Conservation (phyloP, 30 jellyfish, hydroid and myxozoan species). For the Sanderia malayensis region DNA sequence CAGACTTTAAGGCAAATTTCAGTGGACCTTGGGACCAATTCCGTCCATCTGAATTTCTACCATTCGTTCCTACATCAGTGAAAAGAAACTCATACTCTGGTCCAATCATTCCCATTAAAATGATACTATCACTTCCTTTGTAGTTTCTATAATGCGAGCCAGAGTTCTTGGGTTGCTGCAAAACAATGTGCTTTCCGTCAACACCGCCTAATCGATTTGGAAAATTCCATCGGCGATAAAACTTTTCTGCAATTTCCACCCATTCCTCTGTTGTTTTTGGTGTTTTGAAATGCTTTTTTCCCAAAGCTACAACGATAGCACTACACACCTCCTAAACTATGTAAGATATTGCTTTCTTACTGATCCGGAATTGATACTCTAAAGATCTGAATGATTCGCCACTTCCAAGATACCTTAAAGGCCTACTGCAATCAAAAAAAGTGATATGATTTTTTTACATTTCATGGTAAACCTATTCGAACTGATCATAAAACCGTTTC, state of each 20-base stretch:
- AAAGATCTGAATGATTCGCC: not conserved
- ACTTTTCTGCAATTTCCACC: not conserved
- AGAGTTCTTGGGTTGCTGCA: conserved; percentile 1
- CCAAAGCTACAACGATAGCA: not conserved
- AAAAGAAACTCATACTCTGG: not conserved
- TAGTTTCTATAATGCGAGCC: not conserved
- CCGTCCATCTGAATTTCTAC: not conserved
- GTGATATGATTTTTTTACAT: too few species aligned
- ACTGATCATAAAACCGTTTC: too few species aligned
- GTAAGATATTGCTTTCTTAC: not conserved
- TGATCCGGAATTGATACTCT: not conserved
- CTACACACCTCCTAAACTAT: not conserved
- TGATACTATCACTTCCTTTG: not conserved
- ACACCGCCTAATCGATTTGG: not conserved
- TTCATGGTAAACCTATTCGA: too few species aligned
- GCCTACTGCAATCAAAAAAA: not conserved
- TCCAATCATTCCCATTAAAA: not conserved
- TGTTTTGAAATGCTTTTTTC: not conserved
- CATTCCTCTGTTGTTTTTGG: not conserved
- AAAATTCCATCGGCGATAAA: not conserved
- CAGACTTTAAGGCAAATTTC: not conserved
- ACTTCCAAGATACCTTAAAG: not conserved
- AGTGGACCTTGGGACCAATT: not conserved
- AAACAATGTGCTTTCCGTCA: not conserved
- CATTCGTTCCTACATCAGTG: not conserved